Evolutionary conservation across 1,140 invertebrate genomes (phyloP).

Genomic region (Drosophila prosaltans): DNA sequence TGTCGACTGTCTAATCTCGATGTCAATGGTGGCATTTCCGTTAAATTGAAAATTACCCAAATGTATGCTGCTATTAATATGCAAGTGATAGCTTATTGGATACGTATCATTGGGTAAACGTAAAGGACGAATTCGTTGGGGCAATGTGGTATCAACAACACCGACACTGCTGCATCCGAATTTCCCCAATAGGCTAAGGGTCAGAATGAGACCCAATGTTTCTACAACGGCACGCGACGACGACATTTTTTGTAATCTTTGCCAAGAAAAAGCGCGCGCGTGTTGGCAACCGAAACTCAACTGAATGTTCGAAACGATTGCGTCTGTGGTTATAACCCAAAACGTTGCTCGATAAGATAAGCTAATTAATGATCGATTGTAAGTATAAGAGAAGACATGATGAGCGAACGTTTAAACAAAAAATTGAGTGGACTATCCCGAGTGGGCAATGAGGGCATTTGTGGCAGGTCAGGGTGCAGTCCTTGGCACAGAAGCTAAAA

Average conservation of each 20-base stretch:
- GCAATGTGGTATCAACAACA: background rate
- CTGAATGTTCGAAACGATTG: conserved; percentile 42
- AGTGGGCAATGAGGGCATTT: conserved; percentile 24
- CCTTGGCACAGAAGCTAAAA: conserved; percentile 43
- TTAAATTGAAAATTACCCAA: conserved; percentile 84
- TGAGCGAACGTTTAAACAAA: conserved; percentile 1
- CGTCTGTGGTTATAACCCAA: conserved; percentile 43
- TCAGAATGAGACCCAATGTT: conserved; percentile 25
- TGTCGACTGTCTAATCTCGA: conserved; percentile 80
- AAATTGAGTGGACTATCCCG: background rate
- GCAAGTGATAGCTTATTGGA: conserved; percentile 87
- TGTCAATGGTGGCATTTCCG: conserved; percentile 86
- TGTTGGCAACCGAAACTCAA: conserved; percentile 67
- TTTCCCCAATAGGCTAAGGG: conserved; percentile 18
- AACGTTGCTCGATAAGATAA: conserved; percentile 64
- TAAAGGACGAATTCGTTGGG: conserved; percentile 66
- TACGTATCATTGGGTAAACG: conserved; percentile 85
- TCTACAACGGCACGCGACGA: conserved; percentile 13
- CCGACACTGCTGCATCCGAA: background rate
- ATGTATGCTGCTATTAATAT: conserved; percentile 86
- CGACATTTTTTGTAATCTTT: conserved; percentile 25
- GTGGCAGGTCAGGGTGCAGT: conserved; percentile 55
- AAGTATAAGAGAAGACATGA: conserved; percentile 39
- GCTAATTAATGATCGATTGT: conserved; percentile 50
- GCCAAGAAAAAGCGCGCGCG: conserved; percentile 37